phyloP scores from a whole-genome alignment of 2,113 vertebrate species.

The Tursiops truncatus region DNA sequence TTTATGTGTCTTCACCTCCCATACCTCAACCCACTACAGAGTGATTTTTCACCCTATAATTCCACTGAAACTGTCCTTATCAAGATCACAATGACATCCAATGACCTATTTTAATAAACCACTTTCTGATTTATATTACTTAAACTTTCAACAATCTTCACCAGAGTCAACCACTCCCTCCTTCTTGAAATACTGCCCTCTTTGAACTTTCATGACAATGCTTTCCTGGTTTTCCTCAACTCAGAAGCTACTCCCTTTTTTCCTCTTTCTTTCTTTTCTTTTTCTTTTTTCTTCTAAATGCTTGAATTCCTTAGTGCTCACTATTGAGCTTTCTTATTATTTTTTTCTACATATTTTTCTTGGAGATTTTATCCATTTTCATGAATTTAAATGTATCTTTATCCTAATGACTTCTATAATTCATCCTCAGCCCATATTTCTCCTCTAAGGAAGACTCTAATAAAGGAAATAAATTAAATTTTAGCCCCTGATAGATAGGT shows the following conservation, averaged over 20 bases:
- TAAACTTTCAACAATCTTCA: not conserved
- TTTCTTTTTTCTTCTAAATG: not conserved
- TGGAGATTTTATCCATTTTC: not conserved
- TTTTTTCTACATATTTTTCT: not conserved
- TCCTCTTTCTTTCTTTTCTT: not conserved
- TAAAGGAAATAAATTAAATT: not conserved
- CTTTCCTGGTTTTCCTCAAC: slow-evolving; percentile 55
- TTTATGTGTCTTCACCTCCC: not conserved
- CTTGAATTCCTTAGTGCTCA: not conserved
- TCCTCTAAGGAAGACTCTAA: not conserved
- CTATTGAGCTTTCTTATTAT: not conserved
- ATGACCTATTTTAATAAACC: not conserved
- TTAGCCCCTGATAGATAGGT: not conserved
- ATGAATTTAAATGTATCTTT: not conserved
- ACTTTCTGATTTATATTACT: slow-evolving; percentile 45
- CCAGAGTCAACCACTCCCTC: not conserved
- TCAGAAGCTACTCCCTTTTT: not conserved
- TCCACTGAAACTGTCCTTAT: slow-evolving; percentile 18
- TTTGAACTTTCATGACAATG: not conserved
- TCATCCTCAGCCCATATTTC: not conserved
- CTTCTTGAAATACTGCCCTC: slow-evolving; percentile 47
- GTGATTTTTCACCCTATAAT: slow-evolving; percentile 33
- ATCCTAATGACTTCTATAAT: not conserved
- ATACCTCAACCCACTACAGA: slow-evolving; percentile 6
- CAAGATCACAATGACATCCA: not conserved